These are phyloP conservation scores for Leptoteleia sp. DNA, from an alignment of 1,140 invertebrate genomes.

Conservation along the genomic window DNA sequence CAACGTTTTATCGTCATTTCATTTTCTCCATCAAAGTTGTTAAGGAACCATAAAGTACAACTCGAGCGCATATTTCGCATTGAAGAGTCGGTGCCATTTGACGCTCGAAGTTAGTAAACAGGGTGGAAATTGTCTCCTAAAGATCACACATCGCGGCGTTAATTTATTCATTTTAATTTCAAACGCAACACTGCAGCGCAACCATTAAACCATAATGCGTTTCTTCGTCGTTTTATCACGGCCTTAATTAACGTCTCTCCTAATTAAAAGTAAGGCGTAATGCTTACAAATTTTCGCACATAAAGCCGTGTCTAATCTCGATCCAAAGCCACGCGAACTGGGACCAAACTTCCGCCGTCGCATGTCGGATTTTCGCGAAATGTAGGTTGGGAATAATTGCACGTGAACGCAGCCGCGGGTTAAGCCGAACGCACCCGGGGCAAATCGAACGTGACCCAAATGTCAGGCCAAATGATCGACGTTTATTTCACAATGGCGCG, in stretches of 20 bases:
- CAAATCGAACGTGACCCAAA: slow-evolving; percentile 36
- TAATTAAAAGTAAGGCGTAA: slow-evolving; percentile 39
- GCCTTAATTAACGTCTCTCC: slow-evolving; percentile 47
- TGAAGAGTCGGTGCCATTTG: too few relatives aligned
- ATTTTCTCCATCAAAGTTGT: too few relatives aligned
- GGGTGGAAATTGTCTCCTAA: slow-evolving; percentile 5
- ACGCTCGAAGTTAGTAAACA: slow-evolving; percentile 13
- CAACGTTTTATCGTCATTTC: too few relatives aligned
- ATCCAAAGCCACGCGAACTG: slow-evolving; percentile 25
- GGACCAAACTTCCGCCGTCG: slow-evolving; percentile 10
- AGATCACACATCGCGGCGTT: slow-evolving; percentile 18
- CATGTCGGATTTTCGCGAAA: slow-evolving; percentile 22
- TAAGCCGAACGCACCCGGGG: slow-evolving; percentile 5
- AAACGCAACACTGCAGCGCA: slow-evolving; percentile 27
- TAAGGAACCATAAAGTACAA: too few relatives aligned
- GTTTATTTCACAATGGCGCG: slow-evolving; percentile 34
- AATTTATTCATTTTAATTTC: slow-evolving; percentile 60
- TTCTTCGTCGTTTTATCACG: slow-evolving; percentile 41
- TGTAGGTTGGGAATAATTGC: slow-evolving; percentile 16
- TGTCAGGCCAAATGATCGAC: slow-evolving; percentile 34
- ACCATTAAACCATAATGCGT: slow-evolving; percentile 53
- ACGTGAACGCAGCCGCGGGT: too few relatives aligned
- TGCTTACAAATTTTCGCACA: slow-evolving; percentile 28
- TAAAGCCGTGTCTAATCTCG: slow-evolving; percentile 27
- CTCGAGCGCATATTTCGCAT: too few relatives aligned